Percentiles rank a stretch among this genome's conserved stretches.
phyloP scores from a whole-genome alignment of 2,888 invertebrate genomes.

The Sceliomorpha sp. region DNA sequence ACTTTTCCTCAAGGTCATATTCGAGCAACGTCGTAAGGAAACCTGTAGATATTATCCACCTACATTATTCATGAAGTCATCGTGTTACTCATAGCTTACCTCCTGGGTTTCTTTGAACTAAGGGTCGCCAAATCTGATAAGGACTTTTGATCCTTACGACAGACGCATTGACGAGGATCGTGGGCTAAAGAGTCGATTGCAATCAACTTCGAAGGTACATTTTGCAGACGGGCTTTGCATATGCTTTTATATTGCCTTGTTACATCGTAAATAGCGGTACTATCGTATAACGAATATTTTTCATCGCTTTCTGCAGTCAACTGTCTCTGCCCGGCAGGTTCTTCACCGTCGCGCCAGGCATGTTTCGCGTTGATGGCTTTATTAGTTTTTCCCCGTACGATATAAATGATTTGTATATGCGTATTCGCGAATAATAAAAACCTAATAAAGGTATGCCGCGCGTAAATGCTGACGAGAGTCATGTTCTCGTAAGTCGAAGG shows the following conservation, averaged over 20 bases:
- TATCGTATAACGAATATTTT: background rate
- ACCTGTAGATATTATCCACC: slow-evolving; percentile 12
- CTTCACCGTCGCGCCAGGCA: background rate
- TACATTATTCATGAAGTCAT: slow-evolving; percentile 31
- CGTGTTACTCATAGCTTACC: slow-evolving; percentile 10
- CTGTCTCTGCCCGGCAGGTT: too few relatives aligned
- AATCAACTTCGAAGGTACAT: slow-evolving; percentile 2
- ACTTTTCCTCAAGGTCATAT: slow-evolving; percentile 2
- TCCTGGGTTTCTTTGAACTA: slow-evolving; percentile 7
- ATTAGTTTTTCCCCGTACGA: background rate
- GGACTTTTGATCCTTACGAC: slow-evolving; percentile 59
- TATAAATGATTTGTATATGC: background rate
- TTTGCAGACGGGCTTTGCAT: background rate
- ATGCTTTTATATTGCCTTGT: too few relatives aligned
- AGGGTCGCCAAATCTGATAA: slow-evolving; percentile 62
- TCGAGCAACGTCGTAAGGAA: slow-evolving; percentile 9
- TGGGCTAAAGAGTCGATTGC: slow-evolving; percentile 2
- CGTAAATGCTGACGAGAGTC: too few relatives aligned
- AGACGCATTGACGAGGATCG: background rate
- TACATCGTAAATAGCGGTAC: background rate
- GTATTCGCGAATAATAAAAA: too few relatives aligned
- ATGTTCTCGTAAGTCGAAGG: too few relatives aligned
- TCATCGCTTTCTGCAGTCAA: background rate
- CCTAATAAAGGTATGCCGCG: too few relatives aligned
- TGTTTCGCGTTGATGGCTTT: background rate